phyloP scores from a whole-genome alignment of 2,888 invertebrate species.

The Ophioninae sp. region DNA sequence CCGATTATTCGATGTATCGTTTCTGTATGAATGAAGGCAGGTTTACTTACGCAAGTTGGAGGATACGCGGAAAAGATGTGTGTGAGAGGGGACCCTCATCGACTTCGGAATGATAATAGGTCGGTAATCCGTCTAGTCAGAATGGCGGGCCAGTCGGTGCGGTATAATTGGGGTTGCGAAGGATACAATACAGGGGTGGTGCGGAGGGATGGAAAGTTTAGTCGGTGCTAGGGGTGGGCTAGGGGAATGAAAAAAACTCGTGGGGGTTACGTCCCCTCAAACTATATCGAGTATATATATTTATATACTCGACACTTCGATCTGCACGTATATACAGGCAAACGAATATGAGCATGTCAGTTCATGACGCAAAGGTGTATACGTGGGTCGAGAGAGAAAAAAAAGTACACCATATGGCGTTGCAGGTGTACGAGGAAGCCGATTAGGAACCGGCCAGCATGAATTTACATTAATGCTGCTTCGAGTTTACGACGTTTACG shows the following conservation, averaged over 20 bases:
- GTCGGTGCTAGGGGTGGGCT: slow-evolving; percentile 17
- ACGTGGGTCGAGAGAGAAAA: slow-evolving; percentile 58
- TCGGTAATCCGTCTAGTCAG: slow-evolving; percentile 77
- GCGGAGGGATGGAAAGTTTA: slow-evolving; percentile 50
- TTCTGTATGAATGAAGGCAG: background rate
- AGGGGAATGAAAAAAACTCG: slow-evolving; percentile 38
- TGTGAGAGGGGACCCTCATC: slow-evolving; percentile 70
- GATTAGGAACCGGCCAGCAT: slow-evolving; percentile 76
- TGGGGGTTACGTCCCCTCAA: slow-evolving; percentile 7
- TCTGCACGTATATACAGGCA: slow-evolving; percentile 58
- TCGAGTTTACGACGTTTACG: slow-evolving; percentile 76
- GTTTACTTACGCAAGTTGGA: background rate
- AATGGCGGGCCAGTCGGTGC: slow-evolving; percentile 67
- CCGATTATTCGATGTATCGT: slow-evolving; percentile 30
- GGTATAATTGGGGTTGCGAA: slow-evolving; percentile 75
- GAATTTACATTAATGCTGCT: slow-evolving; percentile 79
- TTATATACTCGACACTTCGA: slow-evolving; percentile 61
- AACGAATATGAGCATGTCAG: slow-evolving; percentile 25
- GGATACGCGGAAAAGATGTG: background rate
- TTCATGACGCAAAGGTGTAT: slow-evolving; percentile 51
- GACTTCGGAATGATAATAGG: slow-evolving; percentile 78
- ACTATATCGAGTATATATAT: slow-evolving; percentile 53
- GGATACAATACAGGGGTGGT: slow-evolving; percentile 40
- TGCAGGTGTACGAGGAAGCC: slow-evolving; percentile 79
- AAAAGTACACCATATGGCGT: slow-evolving; percentile 78